A percentile compares a stretch with the other conserved stretches of the same genome.
These are phyloP conservation scores for Eriosoma lanigerum DNA, from an alignment of 1,140 invertebrate species.

Conservation along the genomic window DNA sequence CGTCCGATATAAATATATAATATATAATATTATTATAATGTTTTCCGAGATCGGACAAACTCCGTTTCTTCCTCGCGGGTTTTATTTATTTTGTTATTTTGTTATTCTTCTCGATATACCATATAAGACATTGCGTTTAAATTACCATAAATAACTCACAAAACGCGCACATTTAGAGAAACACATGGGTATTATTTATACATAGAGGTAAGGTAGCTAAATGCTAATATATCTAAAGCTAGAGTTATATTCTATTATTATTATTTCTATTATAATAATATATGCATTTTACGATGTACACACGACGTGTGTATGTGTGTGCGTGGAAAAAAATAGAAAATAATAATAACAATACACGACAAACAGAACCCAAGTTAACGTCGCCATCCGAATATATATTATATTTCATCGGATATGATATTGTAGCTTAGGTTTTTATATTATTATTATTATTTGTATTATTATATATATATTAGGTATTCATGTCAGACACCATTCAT, in stretches of 20 bases:
- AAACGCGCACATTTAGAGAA: slow-evolving; percentile 1
- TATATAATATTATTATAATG: neutral
- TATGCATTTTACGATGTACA: no score
- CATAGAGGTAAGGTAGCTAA: no score
- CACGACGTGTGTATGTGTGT: neutral
- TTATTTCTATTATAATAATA: no score
- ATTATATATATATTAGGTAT: slow-evolving; percentile 21
- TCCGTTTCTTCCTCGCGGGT: neutral
- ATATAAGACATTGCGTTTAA: neutral
- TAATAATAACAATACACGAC: no score
- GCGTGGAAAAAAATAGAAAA: no score
- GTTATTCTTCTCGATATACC: neutral
- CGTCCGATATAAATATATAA: no score
- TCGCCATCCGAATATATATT: neutral
- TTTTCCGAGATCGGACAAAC: neutral
- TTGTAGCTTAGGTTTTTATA: neutral
- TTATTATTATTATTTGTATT: neutral
- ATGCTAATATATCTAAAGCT: no score
- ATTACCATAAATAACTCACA: slow-evolving; percentile 32
- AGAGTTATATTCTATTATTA: no score
- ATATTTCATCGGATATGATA: neutral
- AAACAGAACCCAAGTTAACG: no score
- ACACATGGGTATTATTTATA: neutral
- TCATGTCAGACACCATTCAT: neutral
- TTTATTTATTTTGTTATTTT: slow-evolving; percentile 12